Conservation (phyloP, 2,113 vertebrate species). For the Cisticola juncidis region DNA sequence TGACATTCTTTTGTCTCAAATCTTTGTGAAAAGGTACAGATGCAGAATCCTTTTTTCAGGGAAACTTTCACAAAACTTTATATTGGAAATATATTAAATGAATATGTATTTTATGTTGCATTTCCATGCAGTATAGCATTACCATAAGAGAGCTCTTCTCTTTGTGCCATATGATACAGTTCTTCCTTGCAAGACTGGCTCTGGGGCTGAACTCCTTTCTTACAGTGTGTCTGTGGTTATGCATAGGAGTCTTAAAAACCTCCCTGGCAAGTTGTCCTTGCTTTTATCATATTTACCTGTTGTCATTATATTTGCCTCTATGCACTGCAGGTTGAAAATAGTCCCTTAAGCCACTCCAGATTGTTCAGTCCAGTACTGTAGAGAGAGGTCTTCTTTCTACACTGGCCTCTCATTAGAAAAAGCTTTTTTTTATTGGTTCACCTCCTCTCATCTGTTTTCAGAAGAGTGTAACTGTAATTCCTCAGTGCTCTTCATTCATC, state of each 20-base stretch:
- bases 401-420: background rate
- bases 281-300: background rate
- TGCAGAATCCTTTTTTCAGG: background rate
- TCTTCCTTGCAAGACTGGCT: background rate
- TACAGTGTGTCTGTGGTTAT: background rate
- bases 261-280: background rate
- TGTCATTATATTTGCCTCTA: background rate
- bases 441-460: background rate
- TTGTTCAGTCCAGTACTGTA: background rate
- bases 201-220: background rate
- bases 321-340: background rate
- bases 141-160: background rate
- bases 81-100: background rate
- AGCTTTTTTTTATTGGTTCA: background rate
- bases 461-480: background rate
- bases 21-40: background rate
- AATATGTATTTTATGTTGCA: background rate
- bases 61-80: background rate
- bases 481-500: background rate
- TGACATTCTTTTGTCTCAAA: background rate
- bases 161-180: rapidly evolving
- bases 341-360: background rate
- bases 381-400: background rate
- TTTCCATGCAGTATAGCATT: background rate
- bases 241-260: background rate